A percentile compares a stretch with the other conserved stretches of the same genome.
phyloP scores from a whole-genome alignment of 2,888 invertebrate genomes.

The Synanthedon formicaeformis region DNA sequence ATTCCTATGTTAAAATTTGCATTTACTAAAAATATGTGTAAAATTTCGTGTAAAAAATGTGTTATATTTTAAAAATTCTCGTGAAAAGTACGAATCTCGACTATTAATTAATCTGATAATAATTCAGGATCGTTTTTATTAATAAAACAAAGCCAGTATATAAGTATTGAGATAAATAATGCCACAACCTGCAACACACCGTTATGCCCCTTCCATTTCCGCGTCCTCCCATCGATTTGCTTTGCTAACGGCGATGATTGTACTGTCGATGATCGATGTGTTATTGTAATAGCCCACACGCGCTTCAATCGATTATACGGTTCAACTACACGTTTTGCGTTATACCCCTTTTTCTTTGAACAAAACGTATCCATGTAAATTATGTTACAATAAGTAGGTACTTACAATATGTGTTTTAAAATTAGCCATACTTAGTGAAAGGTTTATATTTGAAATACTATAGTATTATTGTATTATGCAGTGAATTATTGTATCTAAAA shows the following conservation, averaged over 20 bases:
- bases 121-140: neutral
- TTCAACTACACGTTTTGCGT: neutral
- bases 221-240: slow-evolving; percentile 51
- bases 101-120: no score
- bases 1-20: no score
- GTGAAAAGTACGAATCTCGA: no score
- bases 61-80: no score
- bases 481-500: no score
- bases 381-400: no score
- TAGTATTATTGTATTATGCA: no score
- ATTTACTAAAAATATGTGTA: no score
- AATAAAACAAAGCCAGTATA: neutral
- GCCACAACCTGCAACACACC: neutral
- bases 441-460: no score
- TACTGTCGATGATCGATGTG: slow-evolving; percentile 34
- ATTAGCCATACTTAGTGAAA: no score
- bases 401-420: no score
- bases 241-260: slow-evolving; percentile 51
- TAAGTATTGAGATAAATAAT: neutral
- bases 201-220: slow-evolving; percentile 22
- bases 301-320: slow-evolving; percentile 29
- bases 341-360: neutral
- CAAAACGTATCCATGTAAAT: neutral
- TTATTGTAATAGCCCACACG: slow-evolving; percentile 51
- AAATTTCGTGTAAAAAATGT: no score